A percentile compares a stretch with the other conserved stretches of the same genome.
Conservation (phyloP, 2,113 vertebrate genomes). For the Morone saxatilis region DNA sequence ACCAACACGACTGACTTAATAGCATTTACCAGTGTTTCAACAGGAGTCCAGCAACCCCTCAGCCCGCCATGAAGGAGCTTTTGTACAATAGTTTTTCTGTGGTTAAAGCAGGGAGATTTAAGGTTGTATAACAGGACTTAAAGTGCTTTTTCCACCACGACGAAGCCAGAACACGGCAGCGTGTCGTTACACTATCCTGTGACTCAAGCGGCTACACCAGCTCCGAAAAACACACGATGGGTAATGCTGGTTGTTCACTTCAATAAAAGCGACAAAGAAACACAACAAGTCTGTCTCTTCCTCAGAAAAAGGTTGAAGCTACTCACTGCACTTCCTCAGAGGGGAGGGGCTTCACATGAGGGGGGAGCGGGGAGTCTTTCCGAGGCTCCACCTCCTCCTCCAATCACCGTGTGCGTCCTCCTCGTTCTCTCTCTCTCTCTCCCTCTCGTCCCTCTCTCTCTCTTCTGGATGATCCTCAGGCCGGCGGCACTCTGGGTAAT, state of each 20-base stretch:
- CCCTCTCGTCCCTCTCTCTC: neutral
- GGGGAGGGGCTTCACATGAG: conserved; percentile 59
- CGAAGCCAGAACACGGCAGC: neutral
- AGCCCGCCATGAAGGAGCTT: neutral
- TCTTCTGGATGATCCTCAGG: conserved; percentile 44
- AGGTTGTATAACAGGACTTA: neutral
- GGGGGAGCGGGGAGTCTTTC: conserved; percentile 40
- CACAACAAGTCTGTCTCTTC: no score
- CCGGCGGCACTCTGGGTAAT: conserved; percentile 75
- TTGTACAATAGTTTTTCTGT: neutral
- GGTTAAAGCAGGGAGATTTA: neutral
- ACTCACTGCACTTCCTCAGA: conserved; percentile 77
- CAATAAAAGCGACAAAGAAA: neutral
- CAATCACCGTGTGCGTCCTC: conserved; percentile 12
- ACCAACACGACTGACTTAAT: neutral
- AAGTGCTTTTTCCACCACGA: neutral
- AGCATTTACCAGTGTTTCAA: conserved; percentile 8
- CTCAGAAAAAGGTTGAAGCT: neutral
- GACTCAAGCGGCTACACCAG: no score
- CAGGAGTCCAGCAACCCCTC: conserved; percentile 18
- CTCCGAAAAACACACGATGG: no score
- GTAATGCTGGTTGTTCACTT: neutral
- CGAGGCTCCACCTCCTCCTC: conserved; percentile 57
- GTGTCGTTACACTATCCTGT: neutral
- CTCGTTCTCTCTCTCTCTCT: conserved; percentile 1